A percentile compares a stretch with the other conserved stretches of the same genome.
Conservation (phyloP, 23 tunicate species). For the Botrylloides violaceus region DNA sequence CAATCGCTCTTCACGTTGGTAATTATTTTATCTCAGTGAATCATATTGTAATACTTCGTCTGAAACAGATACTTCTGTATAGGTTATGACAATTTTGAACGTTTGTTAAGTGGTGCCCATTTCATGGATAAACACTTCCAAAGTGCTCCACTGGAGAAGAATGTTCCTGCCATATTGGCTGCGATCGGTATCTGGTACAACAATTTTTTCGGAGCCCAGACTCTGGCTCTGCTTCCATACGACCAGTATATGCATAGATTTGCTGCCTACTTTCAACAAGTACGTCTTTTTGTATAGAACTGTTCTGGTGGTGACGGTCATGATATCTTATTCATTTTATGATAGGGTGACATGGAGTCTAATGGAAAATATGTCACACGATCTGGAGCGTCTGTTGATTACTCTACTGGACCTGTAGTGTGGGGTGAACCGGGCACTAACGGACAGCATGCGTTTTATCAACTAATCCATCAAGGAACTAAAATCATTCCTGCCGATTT, state of each 20-base stretch:
- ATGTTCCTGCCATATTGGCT: constrained; percentile 79
- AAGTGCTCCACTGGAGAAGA: constrained; percentile 53
- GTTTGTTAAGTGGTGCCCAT: constrained; percentile 83
- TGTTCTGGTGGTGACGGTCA: neutral
- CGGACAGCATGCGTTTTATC: constrained; percentile 99
- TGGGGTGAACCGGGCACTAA: constrained; percentile 99
- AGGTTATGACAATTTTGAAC: constrained; percentile 86
- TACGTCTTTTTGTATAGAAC: neutral
- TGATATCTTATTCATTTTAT: neutral
- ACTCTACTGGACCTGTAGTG: constrained; percentile 96
- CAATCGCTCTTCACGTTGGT: constrained; percentile 91
- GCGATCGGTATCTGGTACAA: constrained; percentile 94
- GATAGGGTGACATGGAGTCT: constrained; percentile 99
- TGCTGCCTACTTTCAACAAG: constrained; percentile 99
- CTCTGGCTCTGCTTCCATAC: constrained; percentile 95
- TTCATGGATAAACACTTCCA: constrained; percentile 85
- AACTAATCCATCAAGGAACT: constrained; percentile 96
- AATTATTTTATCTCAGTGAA: neutral
- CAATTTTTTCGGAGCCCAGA: constrained; percentile 91
- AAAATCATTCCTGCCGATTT: constrained; percentile 79
- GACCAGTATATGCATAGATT: constrained; percentile 98
- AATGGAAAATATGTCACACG: constrained; percentile 98
- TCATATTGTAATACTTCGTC: neutral
- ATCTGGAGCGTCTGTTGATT: constrained; percentile 74
- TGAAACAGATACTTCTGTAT: neutral